These are phyloP conservation scores for Cordilura impudica DNA, from an alignment of 2,888 invertebrate genomes.

Conservation along the genomic window DNA sequence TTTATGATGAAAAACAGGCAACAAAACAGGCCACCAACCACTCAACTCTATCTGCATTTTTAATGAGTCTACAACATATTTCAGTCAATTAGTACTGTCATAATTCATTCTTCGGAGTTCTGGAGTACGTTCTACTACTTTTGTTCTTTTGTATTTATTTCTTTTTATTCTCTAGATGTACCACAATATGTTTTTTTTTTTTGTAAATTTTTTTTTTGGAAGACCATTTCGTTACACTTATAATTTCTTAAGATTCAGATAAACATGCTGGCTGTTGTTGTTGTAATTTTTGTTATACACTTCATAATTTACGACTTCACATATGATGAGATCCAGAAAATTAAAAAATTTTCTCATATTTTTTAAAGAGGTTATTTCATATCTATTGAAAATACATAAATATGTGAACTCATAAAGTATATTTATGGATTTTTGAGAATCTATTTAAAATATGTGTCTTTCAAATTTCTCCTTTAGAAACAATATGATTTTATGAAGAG, in stretches of 20 bases:
- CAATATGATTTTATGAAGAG: no score
- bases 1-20: constrained; percentile 63
- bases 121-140: constrained; percentile 66
- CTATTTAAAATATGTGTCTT: not conserved
- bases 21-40: constrained; percentile 46
- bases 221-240: constrained; percentile 52
- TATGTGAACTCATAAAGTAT: not conserved
- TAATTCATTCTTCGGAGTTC: constrained; percentile 76
- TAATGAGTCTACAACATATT: constrained; percentile 69
- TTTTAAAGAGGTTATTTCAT: constrained; percentile 35
- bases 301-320: constrained; percentile 73
- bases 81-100: constrained; percentile 77
- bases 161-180: not conserved
- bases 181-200: constrained; percentile 17
- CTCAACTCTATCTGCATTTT: constrained; percentile 50
- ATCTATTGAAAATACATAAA: constrained; percentile 27
- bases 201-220: not conserved
- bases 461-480: no score
- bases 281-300: not conserved
- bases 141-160: constrained; percentile 15
- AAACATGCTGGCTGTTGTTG: constrained; percentile 28
- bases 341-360: constrained; percentile 69
- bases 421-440: not conserved
- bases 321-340: constrained; percentile 77
- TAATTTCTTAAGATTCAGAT: constrained; percentile 26